phyloP scores from a whole-genome alignment of 2,888 invertebrate species.

The Aplocera efformata region DNA sequence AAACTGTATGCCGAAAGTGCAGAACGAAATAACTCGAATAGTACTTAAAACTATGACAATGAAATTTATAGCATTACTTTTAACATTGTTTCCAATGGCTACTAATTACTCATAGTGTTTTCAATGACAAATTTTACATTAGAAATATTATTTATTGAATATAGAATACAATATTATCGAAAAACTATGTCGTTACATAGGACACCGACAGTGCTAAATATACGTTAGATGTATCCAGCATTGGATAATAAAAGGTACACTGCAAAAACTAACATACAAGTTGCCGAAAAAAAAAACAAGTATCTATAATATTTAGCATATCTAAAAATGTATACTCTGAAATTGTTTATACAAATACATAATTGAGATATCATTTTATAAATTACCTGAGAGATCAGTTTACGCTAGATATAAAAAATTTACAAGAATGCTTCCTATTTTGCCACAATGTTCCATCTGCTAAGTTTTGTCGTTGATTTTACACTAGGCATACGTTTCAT shows the following conservation, averaged over 20 bases:
- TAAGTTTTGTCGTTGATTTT: slow-evolving; percentile 63
- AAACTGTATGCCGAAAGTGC: slow-evolving; percentile 74
- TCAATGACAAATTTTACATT: slow-evolving; percentile 75
- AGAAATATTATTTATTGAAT: slow-evolving; percentile 78
- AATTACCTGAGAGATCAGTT: slow-evolving; percentile 79
- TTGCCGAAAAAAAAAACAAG: slow-evolving; percentile 53
- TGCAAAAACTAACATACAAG: slow-evolving; percentile 64
- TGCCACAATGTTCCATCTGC: slow-evolving; percentile 61
- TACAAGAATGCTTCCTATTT: slow-evolving; percentile 71
- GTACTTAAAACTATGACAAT: slow-evolving; percentile 77
- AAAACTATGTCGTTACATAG: slow-evolving; percentile 75
- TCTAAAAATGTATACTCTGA: slow-evolving; percentile 72
- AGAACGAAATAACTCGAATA: slow-evolving; percentile 74
- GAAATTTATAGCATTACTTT: slow-evolving; percentile 71
- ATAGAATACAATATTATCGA: slow-evolving; percentile 79
- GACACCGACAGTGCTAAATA: slow-evolving; percentile 72
- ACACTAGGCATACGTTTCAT: slow-evolving; percentile 64
- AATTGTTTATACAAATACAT: slow-evolving; percentile 75
- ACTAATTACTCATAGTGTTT: slow-evolving; percentile 71
- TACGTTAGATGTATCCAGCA: slow-evolving; percentile 64
- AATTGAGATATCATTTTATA: slow-evolving; percentile 74
- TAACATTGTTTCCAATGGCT: slow-evolving; percentile 71
- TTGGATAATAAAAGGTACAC: slow-evolving; percentile 63
- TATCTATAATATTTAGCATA: slow-evolving; percentile 60
- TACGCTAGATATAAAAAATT: slow-evolving; percentile 76